Evolutionary conservation across 2,888 invertebrate genomes (phyloP).

Genomic region (Papilio elwesi): DNA sequence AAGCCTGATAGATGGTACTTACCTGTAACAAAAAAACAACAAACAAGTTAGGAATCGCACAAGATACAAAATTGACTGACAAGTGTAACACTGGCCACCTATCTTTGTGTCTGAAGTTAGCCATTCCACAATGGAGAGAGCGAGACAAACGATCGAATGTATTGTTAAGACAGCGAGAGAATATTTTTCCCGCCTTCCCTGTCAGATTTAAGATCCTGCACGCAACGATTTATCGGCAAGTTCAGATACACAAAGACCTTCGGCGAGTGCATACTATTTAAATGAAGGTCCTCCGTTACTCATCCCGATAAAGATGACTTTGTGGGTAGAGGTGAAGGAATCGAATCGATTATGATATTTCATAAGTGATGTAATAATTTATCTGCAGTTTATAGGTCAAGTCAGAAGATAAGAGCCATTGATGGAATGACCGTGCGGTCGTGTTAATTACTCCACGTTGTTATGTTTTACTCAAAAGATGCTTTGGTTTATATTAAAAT

Average conservation of each 20-base stretch:
- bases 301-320: neutral
- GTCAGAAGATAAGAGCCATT: neutral
- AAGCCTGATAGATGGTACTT: neutral
- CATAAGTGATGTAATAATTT: neutral
- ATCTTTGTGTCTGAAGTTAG: neutral
- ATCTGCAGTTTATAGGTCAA: constrained; percentile 14
- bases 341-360: neutral
- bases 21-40: neutral
- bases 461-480: too few species aligned
- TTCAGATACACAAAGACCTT: neutral
- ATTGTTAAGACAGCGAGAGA: constrained; percentile 5
- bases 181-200: neutral
- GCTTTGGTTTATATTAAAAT: too few species aligned
- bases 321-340: constrained; percentile 19
- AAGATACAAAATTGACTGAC: neutral
- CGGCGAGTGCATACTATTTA: neutral
- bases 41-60: neutral
- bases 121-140: neutral
- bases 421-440: too few species aligned
- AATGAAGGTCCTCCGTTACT: neutral
- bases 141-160: neutral
- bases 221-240: neutral
- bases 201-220: neutral
- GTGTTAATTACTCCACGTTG: too few species aligned
- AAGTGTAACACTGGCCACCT: neutral